phyloP scores from a whole-genome alignment of 2,113 vertebrate species.

The Leucopsar rothschildi region DNA sequence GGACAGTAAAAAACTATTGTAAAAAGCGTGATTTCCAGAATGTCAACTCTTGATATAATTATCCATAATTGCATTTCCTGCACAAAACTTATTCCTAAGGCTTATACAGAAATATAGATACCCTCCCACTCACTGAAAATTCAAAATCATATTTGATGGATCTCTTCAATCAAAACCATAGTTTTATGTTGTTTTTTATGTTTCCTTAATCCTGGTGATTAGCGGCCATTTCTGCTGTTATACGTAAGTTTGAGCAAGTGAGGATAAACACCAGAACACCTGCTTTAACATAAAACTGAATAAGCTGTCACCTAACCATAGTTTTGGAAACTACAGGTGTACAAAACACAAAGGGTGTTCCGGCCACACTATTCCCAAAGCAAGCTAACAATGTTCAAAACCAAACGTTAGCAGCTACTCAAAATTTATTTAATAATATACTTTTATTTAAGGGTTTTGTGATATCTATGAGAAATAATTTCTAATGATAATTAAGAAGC shows the following conservation, averaged over 20 bases:
- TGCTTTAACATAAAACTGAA: background rate
- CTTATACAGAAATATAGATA: background rate
- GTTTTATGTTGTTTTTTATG: background rate
- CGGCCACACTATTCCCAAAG: background rate
- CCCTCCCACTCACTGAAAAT: background rate
- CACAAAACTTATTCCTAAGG: background rate
- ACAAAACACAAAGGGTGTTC: background rate
- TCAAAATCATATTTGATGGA: background rate
- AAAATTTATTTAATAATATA: background rate
- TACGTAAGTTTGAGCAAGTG: rapidly evolving
- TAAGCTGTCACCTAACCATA: background rate
- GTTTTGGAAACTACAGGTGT: background rate
- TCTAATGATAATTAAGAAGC: background rate
- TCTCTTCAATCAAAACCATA: background rate
- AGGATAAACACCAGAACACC: background rate
- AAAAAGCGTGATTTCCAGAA: background rate
- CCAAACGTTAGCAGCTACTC: background rate
- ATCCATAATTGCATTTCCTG: background rate
- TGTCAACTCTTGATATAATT: background rate
- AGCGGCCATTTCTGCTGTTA: background rate
- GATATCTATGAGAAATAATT: background rate
- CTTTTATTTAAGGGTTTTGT: background rate
- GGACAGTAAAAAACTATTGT: background rate
- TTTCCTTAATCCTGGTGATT: background rate
- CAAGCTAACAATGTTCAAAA: background rate